phyloP scores from a whole-genome alignment of 2,113 vertebrate species.

The Arizona elegans region DNA sequence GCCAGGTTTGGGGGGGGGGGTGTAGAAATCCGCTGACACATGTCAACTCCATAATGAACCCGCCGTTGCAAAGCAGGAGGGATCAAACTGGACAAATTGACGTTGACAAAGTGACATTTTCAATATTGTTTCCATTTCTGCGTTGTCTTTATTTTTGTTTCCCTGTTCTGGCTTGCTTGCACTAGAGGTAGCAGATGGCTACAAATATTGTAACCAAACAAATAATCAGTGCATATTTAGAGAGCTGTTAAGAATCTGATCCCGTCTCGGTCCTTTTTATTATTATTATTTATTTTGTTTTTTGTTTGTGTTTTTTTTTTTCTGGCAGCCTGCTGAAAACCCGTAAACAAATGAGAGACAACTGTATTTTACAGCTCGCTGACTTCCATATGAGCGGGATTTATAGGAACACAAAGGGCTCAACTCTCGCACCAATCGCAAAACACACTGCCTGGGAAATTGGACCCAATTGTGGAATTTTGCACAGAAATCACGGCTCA shows the following conservation, averaged over 20 bases:
- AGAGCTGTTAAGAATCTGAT: conserved; percentile 4
- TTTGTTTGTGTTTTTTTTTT: background rate
- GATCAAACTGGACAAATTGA: background rate
- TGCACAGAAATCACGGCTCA: background rate
- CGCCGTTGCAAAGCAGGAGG: background rate
- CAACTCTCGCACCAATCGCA: conserved; percentile 15
- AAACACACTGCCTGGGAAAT: background rate
- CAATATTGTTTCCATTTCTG: background rate
- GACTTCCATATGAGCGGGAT: conserved; percentile 31
- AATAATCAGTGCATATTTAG: background rate
- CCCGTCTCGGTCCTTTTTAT: background rate
- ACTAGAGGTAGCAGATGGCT: background rate
- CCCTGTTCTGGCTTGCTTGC: background rate
- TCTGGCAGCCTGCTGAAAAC: conserved; percentile 33
- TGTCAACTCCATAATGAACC: background rate
- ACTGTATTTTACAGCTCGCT: conserved; percentile 34
- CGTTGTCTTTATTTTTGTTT: background rate
- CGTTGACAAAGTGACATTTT: background rate
- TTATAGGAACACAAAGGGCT: conserved; percentile 10
- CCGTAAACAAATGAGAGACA: conserved; percentile 8
- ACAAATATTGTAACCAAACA: background rate
- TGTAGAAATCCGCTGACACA: background rate
- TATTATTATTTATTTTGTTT: background rate
- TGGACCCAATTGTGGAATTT: background rate
- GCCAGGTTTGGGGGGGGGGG: background rate